Evolutionary conservation across 1,140 invertebrate genomes (phyloP), one percentile per base, ranked within the genome.

Genomic region (Penaeus chinensis): DNA sequence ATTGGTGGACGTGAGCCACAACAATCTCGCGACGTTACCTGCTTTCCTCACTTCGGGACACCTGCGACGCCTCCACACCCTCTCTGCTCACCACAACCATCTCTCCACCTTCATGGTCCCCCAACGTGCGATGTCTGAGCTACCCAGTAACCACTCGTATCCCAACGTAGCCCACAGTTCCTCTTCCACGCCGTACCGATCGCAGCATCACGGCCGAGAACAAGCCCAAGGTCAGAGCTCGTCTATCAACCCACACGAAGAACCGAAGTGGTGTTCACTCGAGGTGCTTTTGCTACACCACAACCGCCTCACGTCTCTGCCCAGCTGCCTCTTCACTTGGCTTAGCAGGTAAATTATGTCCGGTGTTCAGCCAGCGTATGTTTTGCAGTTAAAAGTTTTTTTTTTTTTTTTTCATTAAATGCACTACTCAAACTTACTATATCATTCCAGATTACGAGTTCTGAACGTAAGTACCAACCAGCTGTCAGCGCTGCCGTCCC

Each of bases 401-500:
- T 32, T 16, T 74, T 1, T 32, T 32, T 74, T 32, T 16, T 27
- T 7, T 27, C 8, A 32, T 74, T 27, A 32, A 3, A 19, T 74
- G 24, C 71, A n/a, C 19, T 0, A 74, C 18, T 24, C 37, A 32
- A 5, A 19, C 19, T 0, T 18, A 20, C 37, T 63, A 47, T 61
- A 19, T 27, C 69, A 78, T 82, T 90, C 11, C 89, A 95, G 95
- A 89, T 91, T 97, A 87, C 94, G 94, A 90, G 93, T 95, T 1
- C 91, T 97, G 78, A 97, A 97, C 92, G 93, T 96, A 10, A 95
- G 96, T 2, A 96, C 96, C 91, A 97, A 97, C 92, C 87, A 86
- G 24, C 66, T 90, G 47, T 63, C 74, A 54, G 80, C 82, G 22
- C 84, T 90, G 71, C 90, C 87, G 20, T 65, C 71, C 37, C 61